Base-by-base conservation (phyloP, 2,888 invertebrate species). In the Drosophila meridionalis region DNA sequence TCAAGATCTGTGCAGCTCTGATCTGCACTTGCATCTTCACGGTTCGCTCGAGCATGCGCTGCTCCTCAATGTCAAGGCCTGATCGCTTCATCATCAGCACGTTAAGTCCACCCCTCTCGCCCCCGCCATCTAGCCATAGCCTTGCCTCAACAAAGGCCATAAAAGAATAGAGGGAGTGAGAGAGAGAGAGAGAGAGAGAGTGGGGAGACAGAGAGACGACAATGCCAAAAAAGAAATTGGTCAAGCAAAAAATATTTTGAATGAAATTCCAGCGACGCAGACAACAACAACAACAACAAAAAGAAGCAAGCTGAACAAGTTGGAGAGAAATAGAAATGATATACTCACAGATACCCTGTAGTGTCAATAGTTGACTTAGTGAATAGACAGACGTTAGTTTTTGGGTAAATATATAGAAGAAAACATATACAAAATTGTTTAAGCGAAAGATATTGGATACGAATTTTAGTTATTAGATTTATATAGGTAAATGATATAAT, bases 11-110 rank as follows among this genome's bases (percentile, higher is more conserved):
- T 34, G 52, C 8, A 50, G 2, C 2, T 32, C 9, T n/a, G 32
- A 50, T 50, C 53, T 28, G 8, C 14, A 40, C n/a, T 28, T 38
- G 14, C 14, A 40, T 7, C 30, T 30, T 40, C 20, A 45, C 20
- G 20, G 14, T 32, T 32, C 28, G 32, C 20, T 34, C 40, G 38
- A 40, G 14, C 20, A 14, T 74, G 67, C 66, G 61, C 42, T 57
- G 69, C 68, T 64, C 66, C 68, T 83, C 89, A 85, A 85, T 85
- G 84, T 90, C 90, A 85, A 85, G 84, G 90, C 89, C 89, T 90
- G 84, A 90, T 85, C 90, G 74, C 90, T 84, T 84, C 87, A 84
- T 84, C 87, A 84, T 84, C 87, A 62, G 69, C 55, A 53, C 40
- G 8, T 6, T 7, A 40, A 14, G 14, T 40, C 6, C 40, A 52